These are phyloP conservation scores for Nymphalis c-album DNA, from an alignment of 2,888 invertebrate genomes.

Conservation along the genomic window DNA sequence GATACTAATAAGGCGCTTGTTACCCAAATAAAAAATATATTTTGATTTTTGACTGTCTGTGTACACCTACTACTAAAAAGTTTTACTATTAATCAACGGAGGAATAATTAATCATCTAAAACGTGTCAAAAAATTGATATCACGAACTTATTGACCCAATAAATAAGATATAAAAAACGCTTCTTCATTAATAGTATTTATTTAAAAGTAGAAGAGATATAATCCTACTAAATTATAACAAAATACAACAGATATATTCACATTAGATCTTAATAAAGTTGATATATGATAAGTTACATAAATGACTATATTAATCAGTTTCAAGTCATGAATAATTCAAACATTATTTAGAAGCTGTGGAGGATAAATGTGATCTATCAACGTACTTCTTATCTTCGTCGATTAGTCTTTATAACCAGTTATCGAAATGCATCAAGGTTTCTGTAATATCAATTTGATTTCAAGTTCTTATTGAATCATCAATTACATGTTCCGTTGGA, in stretches of 20 bases:
- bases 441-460: slow-evolving; percentile 1
- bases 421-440: slow-evolving; percentile 14
- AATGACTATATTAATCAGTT: slow-evolving; percentile 9
- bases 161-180: too few species aligned
- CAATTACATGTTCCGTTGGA: not conserved
- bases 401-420: slow-evolving; percentile 23
- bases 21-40: too few species aligned
- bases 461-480: not conserved
- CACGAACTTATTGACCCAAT: too few species aligned
- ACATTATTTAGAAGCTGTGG: slow-evolving; percentile 7
- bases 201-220: not conserved
- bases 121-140: too few species aligned
- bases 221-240: slow-evolving; percentile 3
- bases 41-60: too few species aligned
- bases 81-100: too few species aligned
- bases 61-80: too few species aligned
- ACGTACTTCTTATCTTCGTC: slow-evolving; percentile 20
- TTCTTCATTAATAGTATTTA: not conserved
- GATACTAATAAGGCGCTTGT: too few species aligned
- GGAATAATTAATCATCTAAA: too few species aligned
- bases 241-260: not conserved
- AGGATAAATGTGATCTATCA: slow-evolving; percentile 20
- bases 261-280: slow-evolving; percentile 8
- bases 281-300: slow-evolving; percentile 6
- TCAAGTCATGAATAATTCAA: slow-evolving; percentile 24